phyloP scores from a whole-genome alignment of 2,888 invertebrate genomes.

The Perithous albicinctus region DNA sequence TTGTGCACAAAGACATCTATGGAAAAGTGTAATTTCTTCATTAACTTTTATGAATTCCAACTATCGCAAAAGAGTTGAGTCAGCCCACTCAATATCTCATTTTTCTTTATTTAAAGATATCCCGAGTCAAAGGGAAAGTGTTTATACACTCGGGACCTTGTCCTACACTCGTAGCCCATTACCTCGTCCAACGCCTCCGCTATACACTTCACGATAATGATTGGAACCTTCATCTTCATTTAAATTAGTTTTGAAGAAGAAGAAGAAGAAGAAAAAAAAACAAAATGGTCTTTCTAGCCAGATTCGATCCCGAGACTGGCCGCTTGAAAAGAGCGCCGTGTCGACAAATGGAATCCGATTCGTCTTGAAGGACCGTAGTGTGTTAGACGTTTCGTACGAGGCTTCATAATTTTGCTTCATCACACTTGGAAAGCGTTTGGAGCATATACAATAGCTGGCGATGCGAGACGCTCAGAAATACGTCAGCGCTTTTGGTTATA shows the following conservation, averaged over 20 bases:
- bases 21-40: neutral
- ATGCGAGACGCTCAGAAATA: neutral
- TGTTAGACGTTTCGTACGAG: neutral
- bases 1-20: neutral
- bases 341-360: neutral
- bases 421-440: no score
- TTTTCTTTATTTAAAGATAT: neutral
- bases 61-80: conserved; percentile 25
- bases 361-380: neutral
- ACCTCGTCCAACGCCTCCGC: neutral
- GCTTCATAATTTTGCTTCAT: neutral
- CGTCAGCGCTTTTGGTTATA: neutral
- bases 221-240: neutral
- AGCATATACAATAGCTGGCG: neutral
- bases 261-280: neutral
- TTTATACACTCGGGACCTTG: conserved; percentile 19
- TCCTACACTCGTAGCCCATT: conserved; percentile 9
- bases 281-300: neutral
- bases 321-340: neutral
- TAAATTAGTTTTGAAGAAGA: neutral
- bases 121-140: conserved; percentile 15
- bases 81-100: no score
- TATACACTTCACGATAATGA: neutral
- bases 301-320: no score
- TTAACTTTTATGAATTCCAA: neutral